A percentile compares a stretch with the other conserved stretches of the same genome.
Conservation (phyloP, 2,888 invertebrate genomes). For the Tanypteryx hageni region DNA sequence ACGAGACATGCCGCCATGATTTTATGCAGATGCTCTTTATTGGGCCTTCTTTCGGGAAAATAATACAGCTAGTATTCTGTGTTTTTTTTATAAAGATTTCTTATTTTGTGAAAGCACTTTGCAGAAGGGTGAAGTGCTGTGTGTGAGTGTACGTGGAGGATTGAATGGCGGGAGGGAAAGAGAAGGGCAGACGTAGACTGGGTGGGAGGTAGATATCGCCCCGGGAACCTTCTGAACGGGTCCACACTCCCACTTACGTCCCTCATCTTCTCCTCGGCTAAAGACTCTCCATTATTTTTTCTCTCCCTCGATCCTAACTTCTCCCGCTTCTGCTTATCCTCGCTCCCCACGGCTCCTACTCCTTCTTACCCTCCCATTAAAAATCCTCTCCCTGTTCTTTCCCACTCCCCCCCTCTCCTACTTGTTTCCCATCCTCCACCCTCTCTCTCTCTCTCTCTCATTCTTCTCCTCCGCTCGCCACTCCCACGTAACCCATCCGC, state of each 20-base stretch:
- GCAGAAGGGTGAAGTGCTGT: not conserved
- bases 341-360: not conserved
- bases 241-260: not conserved
- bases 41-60: not conserved
- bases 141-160: not conserved
- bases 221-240: not conserved
- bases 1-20: too few relatives aligned
- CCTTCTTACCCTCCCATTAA: not conserved
- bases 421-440: conserved; percentile 12
- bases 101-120: conserved; percentile 15
- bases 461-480: conserved; percentile 23
- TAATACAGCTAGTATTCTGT: not conserved
- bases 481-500: conserved; percentile 64
- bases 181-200: not conserved
- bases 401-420: conserved; percentile 47
- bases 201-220: not conserved
- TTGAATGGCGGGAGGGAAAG: not conserved
- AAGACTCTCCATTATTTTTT: not conserved
- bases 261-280: not conserved
- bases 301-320: not conserved
- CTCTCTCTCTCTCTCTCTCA: not conserved
- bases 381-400: conserved; percentile 18
- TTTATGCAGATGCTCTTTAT: too few relatives aligned
- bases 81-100: not conserved
- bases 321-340: not conserved